These are phyloP conservation scores for Thalpophila matura DNA, from an alignment of 2,888 invertebrate genomes.

Conservation along the genomic window DNA sequence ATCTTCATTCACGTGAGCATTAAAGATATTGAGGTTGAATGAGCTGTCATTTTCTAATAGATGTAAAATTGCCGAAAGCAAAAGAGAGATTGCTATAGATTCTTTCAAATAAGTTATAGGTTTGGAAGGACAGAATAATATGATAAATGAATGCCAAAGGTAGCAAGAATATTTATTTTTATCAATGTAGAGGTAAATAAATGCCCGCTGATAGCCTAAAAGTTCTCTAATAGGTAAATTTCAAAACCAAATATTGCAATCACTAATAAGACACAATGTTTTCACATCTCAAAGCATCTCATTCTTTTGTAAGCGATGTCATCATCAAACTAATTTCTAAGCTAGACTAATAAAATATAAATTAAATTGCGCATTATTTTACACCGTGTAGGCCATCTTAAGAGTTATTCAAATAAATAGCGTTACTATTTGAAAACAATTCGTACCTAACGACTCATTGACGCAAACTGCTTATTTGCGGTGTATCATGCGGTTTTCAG, in stretches of 20 bases:
- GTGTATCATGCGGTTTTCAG: conserved; percentile 43
- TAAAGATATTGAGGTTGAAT: conserved; percentile 19
- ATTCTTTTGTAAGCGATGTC: too few species aligned
- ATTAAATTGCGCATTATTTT: not conserved
- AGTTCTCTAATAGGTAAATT: not conserved
- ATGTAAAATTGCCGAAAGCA: not conserved
- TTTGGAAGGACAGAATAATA: too few species aligned
- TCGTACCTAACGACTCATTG: conserved; percentile 35
- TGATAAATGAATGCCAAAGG: too few species aligned
- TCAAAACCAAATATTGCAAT: not conserved
- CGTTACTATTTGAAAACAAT: conserved; percentile 34
- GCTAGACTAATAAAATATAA: too few species aligned
- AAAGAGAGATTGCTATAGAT: not conserved
- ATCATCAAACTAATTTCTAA: not conserved
- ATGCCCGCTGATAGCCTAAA: too few species aligned
- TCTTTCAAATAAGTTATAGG: too few species aligned
- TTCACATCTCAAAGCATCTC: too few species aligned
- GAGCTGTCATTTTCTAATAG: conserved; percentile 5
- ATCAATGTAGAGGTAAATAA: too few species aligned
- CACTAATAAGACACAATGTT: too few species aligned
- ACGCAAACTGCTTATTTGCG: conserved; percentile 41
- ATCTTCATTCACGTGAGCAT: conserved; percentile 32
- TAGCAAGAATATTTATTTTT: too few species aligned
- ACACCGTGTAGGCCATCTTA: not conserved
- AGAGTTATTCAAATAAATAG: conserved; percentile 14